phyloP scores from a whole-genome alignment of 2,888 invertebrate species.

The Carterocephalus palaemon region DNA sequence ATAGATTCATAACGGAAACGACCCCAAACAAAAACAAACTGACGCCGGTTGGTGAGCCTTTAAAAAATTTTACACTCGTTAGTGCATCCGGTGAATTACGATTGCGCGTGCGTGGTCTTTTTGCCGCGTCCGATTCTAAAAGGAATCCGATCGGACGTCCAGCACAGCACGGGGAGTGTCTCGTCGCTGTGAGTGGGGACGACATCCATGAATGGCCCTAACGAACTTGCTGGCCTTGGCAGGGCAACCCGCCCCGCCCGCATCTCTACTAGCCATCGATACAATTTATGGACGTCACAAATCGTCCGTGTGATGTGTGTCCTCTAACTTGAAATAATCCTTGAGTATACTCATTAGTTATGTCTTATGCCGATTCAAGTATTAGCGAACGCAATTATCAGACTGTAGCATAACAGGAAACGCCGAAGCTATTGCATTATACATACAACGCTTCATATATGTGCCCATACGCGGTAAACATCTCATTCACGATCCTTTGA shows the following conservation, averaged over 20 bases:
- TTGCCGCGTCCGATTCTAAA: slow-evolving; percentile 59
- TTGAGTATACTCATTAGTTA: not conserved
- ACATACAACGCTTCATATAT: slow-evolving; percentile 39
- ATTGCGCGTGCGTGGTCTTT: slow-evolving; percentile 62
- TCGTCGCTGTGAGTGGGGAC: slow-evolving; percentile 56
- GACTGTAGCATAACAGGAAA: slow-evolving; percentile 51
- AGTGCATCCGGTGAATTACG: slow-evolving; percentile 76
- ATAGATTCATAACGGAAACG: slow-evolving; percentile 59
- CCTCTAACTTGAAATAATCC: not conserved
- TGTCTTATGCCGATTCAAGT: not conserved
- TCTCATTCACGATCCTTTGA: slow-evolving; percentile 75
- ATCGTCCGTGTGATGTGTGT: slow-evolving; percentile 22
- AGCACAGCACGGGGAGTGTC: slow-evolving; percentile 68
- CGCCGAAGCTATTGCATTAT: slow-evolving; percentile 48
- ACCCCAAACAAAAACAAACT: slow-evolving; percentile 61
- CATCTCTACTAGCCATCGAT: slow-evolving; percentile 34
- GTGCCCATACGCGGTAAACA: slow-evolving; percentile 57
- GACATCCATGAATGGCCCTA: slow-evolving; percentile 76
- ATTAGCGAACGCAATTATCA: slow-evolving; percentile 6
- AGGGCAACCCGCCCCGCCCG: slow-evolving; percentile 50
- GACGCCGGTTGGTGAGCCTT: slow-evolving; percentile 51
- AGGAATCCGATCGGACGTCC: slow-evolving; percentile 65
- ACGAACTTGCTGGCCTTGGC: slow-evolving; percentile 76
- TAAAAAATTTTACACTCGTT: slow-evolving; percentile 72
- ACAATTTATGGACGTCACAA: slow-evolving; percentile 32